These are phyloP conservation scores for Chrysolina americana DNA, from an alignment of 2,888 invertebrate genomes.

Conservation along the genomic window DNA sequence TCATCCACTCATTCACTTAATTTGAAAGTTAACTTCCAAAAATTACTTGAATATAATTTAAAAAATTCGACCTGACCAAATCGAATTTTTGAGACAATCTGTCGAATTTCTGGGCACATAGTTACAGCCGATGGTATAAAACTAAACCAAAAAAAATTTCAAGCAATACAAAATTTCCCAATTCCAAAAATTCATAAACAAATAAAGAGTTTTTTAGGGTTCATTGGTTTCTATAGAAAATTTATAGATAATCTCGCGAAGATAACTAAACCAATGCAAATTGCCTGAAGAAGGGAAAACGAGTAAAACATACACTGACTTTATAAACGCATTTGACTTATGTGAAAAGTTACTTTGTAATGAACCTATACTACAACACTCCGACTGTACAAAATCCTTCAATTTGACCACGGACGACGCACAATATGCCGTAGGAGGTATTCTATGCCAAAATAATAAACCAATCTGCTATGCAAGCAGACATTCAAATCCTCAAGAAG, in stretches of 20 bases:
- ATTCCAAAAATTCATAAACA: no score
- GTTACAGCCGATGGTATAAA: no score
- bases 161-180: no score
- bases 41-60: not conserved
- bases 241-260: not conserved
- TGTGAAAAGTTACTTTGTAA: not conserved
- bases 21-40: not conserved
- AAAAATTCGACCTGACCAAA: not conserved
- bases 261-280: not conserved
- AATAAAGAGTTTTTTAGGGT: no score
- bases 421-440: no score
- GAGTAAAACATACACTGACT: not conserved
- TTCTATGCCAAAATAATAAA: not conserved
- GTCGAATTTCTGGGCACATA: no score
- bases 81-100: no score
- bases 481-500: not conserved
- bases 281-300: not conserved
- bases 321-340: not conserved
- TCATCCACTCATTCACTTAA: not conserved
- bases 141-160: no score
- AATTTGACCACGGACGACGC: no score
- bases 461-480: not conserved
- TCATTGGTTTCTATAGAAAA: not conserved
- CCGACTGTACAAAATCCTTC: no score
- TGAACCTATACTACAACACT: not conserved